Conservation (phyloP, 1,140 invertebrate species). For the Macrobrachium nipponense region DNA sequence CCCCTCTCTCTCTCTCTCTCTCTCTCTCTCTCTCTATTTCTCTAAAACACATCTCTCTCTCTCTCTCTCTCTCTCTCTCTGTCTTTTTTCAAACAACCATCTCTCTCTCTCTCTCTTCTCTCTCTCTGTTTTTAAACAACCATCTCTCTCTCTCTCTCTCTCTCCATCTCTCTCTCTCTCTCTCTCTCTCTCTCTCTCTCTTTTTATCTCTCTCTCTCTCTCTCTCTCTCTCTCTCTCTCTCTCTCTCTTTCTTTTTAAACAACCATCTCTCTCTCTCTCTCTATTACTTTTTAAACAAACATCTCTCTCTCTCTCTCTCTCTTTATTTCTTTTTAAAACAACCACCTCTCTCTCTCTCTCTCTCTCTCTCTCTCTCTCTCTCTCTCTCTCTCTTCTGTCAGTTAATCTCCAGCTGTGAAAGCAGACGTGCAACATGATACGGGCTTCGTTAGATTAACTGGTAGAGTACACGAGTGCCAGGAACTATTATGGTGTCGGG, state of each 20-base stretch:
- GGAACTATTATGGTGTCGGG: too few species aligned
- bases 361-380: constrained; percentile 14
- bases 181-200: not conserved
- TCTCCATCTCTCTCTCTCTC: not conserved
- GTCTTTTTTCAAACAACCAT: too few species aligned
- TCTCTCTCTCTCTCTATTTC: constrained; percentile 6
- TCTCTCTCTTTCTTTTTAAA: not conserved
- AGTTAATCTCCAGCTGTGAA: not conserved
- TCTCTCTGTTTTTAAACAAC: not conserved
- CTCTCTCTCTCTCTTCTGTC: not conserved
- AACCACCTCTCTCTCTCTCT: constrained; percentile 16
- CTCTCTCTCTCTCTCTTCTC: constrained; percentile 1
- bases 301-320: not conserved
- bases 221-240: constrained; percentile 7
- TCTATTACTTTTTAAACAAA: too few species aligned
- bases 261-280: not conserved
- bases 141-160: constrained; percentile 3
- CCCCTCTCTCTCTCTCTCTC: not conserved
- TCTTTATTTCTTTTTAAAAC: too few species aligned
- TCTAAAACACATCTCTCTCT: constrained; percentile 9
- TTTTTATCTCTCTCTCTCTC: not conserved
- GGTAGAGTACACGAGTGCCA: too few species aligned
- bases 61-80: not conserved
- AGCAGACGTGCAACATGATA: too few species aligned
- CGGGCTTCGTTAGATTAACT: too few species aligned